phyloP scores from a whole-genome alignment of 2,888 invertebrate species.

The Dicyrtoma fusca region DNA sequence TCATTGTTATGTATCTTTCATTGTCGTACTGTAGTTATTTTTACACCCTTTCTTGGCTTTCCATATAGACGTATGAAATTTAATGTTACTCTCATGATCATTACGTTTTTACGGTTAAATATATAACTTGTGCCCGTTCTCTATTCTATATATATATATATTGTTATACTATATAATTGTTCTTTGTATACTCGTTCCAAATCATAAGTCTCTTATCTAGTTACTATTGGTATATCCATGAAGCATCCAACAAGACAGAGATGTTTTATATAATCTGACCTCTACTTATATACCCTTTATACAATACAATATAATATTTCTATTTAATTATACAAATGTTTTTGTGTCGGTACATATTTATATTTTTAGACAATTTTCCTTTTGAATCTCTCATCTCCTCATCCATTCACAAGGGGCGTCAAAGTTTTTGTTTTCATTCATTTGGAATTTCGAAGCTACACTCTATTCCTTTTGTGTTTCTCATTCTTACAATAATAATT shows the following conservation, averaged over 20 bases:
- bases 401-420: conserved; percentile 17
- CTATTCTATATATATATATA: no score
- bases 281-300: not conserved
- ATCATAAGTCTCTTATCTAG: no score
- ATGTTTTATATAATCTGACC: conserved; percentile 9
- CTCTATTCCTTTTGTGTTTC: not conserved
- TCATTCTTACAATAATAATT: not conserved
- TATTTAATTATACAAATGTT: not conserved
- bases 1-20: conserved; percentile 16
- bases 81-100: no score
- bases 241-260: conserved; percentile 32
- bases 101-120: no score
- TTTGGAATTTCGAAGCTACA: no score
- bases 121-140: no score
- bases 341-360: not conserved
- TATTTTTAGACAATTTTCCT: not conserved
- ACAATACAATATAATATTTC: not conserved
- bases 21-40: conserved; percentile 16
- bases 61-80: not conserved
- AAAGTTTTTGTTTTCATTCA: conserved; percentile 28
- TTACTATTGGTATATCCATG: not conserved
- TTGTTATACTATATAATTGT: not conserved
- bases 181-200: conserved; percentile 14
- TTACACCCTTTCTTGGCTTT: conserved; percentile 5
- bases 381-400: not conserved